Conservation (phyloP, 2,888 invertebrate genomes). For the Eristalis intricaria region DNA sequence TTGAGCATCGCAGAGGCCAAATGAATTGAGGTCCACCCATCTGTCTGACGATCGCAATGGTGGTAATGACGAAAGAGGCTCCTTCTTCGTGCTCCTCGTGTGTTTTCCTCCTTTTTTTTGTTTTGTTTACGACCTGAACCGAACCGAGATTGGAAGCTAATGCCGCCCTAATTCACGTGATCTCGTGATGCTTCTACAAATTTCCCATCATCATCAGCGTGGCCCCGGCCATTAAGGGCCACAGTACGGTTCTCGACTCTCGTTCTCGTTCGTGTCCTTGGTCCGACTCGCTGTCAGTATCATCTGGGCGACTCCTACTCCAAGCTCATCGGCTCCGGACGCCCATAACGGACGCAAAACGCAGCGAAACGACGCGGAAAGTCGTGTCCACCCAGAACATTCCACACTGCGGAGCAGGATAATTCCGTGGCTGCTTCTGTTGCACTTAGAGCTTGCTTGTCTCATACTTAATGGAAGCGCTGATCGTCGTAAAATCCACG, state of each 20-base stretch:
- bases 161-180: neutral
- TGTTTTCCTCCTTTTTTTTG: neutral
- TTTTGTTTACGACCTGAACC: slow-evolving; percentile 8
- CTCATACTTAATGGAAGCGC: slow-evolving; percentile 40
- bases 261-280: slow-evolving; percentile 60
- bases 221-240: slow-evolving; percentile 51
- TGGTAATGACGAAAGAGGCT: slow-evolving; percentile 38
- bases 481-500: slow-evolving; percentile 50
- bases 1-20: slow-evolving; percentile 58
- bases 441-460: slow-evolving; percentile 26
- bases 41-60: slow-evolving; percentile 38
- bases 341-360: slow-evolving; percentile 57
- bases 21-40: slow-evolving; percentile 61
- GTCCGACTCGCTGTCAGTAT: slow-evolving; percentile 35
- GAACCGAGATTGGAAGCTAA: slow-evolving; percentile 40
- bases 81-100: neutral
- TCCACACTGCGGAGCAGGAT: slow-evolving; percentile 37
- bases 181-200: slow-evolving; percentile 32
- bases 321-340: slow-evolving; percentile 2
- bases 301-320: slow-evolving; percentile 61
- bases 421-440: slow-evolving; percentile 53
- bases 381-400: slow-evolving; percentile 64
- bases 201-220: slow-evolving; percentile 49
- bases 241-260: slow-evolving; percentile 19
- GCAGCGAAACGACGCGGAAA: neutral